Conservation (phyloP, 1,140 invertebrate species). For the Laodelphax striatellus region DNA sequence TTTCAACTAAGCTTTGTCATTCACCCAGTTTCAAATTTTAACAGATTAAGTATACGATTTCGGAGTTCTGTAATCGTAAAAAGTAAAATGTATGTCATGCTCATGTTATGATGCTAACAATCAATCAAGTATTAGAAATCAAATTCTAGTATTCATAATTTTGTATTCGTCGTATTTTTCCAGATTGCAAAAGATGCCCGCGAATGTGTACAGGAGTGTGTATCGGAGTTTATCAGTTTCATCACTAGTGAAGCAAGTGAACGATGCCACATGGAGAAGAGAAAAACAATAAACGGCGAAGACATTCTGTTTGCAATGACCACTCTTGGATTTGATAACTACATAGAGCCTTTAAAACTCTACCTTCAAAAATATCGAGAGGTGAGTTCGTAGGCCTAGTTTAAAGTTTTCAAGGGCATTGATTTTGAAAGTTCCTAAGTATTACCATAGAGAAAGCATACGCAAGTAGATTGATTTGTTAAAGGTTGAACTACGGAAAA, state of each 20-base stretch:
- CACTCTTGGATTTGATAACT: slow-evolving; percentile 94
- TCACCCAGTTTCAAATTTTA: no score
- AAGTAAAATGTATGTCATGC: background rate
- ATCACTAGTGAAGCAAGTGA: slow-evolving; percentile 98
- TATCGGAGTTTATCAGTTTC: slow-evolving; percentile 98
- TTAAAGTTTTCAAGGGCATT: background rate
- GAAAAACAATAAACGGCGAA: slow-evolving; percentile 99
- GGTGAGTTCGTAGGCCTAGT: slow-evolving; percentile 33
- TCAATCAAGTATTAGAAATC: no score
- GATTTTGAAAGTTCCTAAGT: background rate
- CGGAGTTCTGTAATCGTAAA: no score
- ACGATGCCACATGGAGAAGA: slow-evolving; percentile 91
- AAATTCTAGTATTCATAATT: no score
- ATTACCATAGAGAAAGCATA: no score
- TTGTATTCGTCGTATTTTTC: slow-evolving; percentile 22
- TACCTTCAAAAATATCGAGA: slow-evolving; percentile 97
- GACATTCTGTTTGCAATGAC: slow-evolving; percentile 96
- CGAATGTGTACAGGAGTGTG: slow-evolving; percentile 99
- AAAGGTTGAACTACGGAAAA: no score
- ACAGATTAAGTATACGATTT: no score
- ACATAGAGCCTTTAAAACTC: slow-evolving; percentile 91
- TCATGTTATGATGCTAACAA: no score
- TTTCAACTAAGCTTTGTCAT: no score
- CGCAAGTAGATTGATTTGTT: no score
- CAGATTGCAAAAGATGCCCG: slow-evolving; percentile 97